Evolutionary conservation across 2,113 vertebrate species (phyloP).

Genomic region (Cyprichromis sp.): DNA sequence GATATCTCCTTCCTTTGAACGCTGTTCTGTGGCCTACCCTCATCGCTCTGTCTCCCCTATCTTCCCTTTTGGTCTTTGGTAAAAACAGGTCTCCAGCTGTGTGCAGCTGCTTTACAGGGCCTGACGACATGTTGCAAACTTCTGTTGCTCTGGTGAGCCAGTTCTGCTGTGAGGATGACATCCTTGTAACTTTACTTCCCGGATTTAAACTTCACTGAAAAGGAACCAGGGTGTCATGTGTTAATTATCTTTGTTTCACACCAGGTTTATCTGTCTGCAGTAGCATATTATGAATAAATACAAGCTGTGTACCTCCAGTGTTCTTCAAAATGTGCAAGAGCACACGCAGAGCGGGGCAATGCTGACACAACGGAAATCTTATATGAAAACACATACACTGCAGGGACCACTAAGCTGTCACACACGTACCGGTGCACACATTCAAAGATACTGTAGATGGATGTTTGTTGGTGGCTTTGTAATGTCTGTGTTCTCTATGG

Average conservation of each 20-base stretch:
- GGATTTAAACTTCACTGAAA: conserved; percentile 48
- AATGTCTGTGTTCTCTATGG: conserved; percentile 34
- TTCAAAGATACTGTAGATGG: conserved; percentile 11
- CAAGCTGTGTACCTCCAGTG: not conserved
- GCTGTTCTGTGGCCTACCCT: not conserved
- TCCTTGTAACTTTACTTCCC: conserved; percentile 44
- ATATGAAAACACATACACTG: conserved; percentile 9
- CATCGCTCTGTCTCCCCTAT: not conserved
- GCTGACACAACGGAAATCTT: conserved; percentile 6
- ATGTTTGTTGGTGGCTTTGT: conserved; percentile 12
- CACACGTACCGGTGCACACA: not conserved
- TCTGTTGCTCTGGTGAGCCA: conserved; percentile 22
- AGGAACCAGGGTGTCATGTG: conserved; percentile 26
- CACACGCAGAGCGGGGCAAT: not conserved
- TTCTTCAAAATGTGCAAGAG: not conserved
- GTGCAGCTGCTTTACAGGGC: conserved; percentile 69
- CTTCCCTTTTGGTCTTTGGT: conserved; percentile 6
- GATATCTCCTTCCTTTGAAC: conserved; percentile 2
- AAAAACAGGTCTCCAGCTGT: conserved; percentile 64
- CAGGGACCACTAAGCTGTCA: conserved; percentile 48
- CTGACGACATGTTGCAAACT: conserved; percentile 59
- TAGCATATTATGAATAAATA: not conserved
- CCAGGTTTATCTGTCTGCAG: conserved; percentile 13
- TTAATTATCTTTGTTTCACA: conserved; percentile 29
- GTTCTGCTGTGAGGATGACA: conserved; percentile 27